A percentile compares a stretch with the other conserved stretches of the same genome.
phyloP scores from a whole-genome alignment of 2,797 vertebrate genomes.

The Anomalospiza imberbis region DNA sequence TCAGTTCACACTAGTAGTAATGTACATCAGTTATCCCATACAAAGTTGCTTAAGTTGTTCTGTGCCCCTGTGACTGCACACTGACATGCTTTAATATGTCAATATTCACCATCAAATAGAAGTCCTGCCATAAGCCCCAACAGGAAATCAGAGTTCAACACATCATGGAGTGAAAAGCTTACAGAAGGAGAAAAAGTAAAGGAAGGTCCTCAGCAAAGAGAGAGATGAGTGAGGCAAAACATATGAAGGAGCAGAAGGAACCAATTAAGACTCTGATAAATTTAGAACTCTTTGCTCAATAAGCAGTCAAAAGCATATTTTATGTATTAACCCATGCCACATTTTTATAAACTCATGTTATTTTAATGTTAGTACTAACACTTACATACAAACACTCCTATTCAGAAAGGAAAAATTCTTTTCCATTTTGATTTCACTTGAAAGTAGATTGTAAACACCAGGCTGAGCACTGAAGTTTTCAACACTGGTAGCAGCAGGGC shows the following conservation, averaged over 20 bases:
- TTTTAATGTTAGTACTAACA: not conserved
- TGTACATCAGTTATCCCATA: not conserved
- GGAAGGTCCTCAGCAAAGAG: not conserved
- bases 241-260: conserved; percentile 33
- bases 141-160: not conserved
- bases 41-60: not conserved
- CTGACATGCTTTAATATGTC: not conserved
- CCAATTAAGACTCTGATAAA: not conserved
- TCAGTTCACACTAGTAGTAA: not conserved
- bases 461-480: not conserved
- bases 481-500: not conserved
- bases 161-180: not conserved
- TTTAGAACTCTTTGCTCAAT: not conserved
- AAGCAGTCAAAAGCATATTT: not conserved
- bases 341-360: not conserved
- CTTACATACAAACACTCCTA: not conserved
- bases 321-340: not conserved
- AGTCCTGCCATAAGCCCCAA: not conserved
- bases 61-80: not conserved
- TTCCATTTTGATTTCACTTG: not conserved
- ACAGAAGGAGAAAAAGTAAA: not conserved
- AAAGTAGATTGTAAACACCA: not conserved
- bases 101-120: not conserved
- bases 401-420: not conserved
- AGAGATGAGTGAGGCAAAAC: not conserved